Conservation (phyloP, 2,797 vertebrate genomes). For the Hypotaenidia philippensis region DNA sequence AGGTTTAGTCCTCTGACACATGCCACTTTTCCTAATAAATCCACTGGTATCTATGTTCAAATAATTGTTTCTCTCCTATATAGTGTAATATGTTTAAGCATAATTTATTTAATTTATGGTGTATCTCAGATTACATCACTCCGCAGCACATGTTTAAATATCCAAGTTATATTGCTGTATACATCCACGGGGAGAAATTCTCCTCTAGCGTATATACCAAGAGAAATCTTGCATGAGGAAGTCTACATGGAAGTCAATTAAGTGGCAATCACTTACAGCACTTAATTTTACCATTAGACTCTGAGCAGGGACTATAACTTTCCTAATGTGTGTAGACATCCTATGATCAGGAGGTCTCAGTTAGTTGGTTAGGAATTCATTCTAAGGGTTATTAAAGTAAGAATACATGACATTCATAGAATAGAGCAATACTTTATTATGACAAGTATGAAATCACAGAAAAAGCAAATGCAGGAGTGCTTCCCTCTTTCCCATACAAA, state of each 20-base stretch:
- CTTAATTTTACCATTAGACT: slow-evolving; percentile 39
- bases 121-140: slow-evolving; percentile 15
- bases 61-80: not conserved
- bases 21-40: not conserved
- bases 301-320: not conserved
- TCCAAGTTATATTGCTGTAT: not conserved
- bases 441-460: not conserved
- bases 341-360: not conserved
- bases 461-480: not conserved
- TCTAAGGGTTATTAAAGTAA: not conserved
- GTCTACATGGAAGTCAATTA: slow-evolving; percentile 35
- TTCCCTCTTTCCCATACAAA: not conserved
- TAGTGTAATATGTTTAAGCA: not conserved
- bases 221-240: slow-evolving; percentile 23
- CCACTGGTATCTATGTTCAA: not conserved
- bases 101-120: not conserved
- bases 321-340: not conserved
- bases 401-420: not conserved
- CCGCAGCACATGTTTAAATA: slow-evolving; percentile 3
- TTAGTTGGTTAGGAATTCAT: not conserved
- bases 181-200: slow-evolving; percentile 26
- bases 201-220: not conserved
- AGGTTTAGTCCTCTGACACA: not conserved
- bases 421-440: not conserved
- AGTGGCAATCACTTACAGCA: slow-evolving; percentile 9